Evolutionary conservation across 64 coral and sea anemone genomes (phyloP), one percentile per base, ranked within the genome.

Genomic region (Acropora yongei): DNA sequence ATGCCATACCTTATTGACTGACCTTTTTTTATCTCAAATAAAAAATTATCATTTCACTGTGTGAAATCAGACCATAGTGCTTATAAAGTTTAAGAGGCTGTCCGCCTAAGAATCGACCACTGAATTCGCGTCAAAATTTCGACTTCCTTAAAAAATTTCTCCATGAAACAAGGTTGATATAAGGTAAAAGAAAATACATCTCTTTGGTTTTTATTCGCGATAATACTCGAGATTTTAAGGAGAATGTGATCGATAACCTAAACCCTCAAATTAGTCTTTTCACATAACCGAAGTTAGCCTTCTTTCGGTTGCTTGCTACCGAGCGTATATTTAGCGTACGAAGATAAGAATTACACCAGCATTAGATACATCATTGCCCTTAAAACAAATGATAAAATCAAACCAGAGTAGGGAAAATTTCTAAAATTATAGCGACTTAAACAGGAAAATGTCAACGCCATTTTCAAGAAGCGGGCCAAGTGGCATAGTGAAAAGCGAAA

Each of bases 1-100:
- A 71, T 71, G 67, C 18, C 67, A 71, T 11, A 71, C 67, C 67
- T 71, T 71, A 71, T 71, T 71, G 67, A 71, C 67, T 71, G 67
- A 71, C 67, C 67, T 71, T 71, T 71, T 71, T 71, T 71, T 53
- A 71, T 10, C 67, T 71, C 67, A 71, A 71, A 71, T 71, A 71
- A 71, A 71, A 71, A 16, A 71, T 71, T 53, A 53, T 53, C 0
- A 71, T 71, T 71, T 71, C 11, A 71, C 67, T 71, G 67, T 71
- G 6, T 71, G 67, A 71, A 71, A 71, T 71, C 67, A 71, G 67
- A 71, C 67, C 67, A 0, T 71, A 71, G 14, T 9, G 67, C 67
- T 71, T 71, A 16, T 71, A 71, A 30, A 71, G 30, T 0, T 53
- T 53, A 53, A 53, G 50, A 53, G 50, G 50, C 50, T 53, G 50